phyloP scores from a whole-genome alignment of 2,888 invertebrate species.

The Ochlodes sylvanus region DNA sequence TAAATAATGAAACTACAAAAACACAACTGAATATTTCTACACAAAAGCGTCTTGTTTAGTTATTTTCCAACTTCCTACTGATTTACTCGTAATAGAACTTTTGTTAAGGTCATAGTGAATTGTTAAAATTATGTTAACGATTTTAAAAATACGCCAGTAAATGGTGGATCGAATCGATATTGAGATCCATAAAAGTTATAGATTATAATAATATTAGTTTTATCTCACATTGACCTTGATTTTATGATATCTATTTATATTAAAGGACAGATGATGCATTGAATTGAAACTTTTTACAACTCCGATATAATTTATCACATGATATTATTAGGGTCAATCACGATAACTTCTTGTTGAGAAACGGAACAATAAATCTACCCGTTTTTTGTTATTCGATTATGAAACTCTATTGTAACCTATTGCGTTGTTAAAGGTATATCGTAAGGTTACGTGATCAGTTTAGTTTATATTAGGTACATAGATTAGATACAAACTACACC shows the following conservation, averaged over 20 bases:
- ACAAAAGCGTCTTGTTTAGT: no score
- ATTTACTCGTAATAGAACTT: no score
- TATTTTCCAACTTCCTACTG: no score
- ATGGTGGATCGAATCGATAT: not conserved
- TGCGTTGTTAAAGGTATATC: constrained; percentile 11
- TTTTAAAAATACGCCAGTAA: constrained; percentile 6
- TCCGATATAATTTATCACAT: no score
- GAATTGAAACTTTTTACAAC: constrained; percentile 13
- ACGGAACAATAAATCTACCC: constrained; percentile 23
- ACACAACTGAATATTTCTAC: no score
- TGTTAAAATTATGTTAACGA: not conserved
- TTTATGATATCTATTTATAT: constrained; percentile 10
- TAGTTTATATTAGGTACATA: constrained; percentile 15
- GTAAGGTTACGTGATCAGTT: constrained; percentile 33
- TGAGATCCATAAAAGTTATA: not conserved
- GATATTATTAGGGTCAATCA: constrained; percentile 16
- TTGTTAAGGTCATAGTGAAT: no score
- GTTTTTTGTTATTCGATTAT: constrained; percentile 26
- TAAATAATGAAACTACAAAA: no score
- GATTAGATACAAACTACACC: constrained; percentile 55
- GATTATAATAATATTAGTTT: not conserved
- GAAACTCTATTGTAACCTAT: constrained; percentile 28
- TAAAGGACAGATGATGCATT: constrained; percentile 14
- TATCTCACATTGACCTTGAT: constrained; percentile 5
- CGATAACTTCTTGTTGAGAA: constrained; percentile 22